phyloP scores from a whole-genome alignment of 2,888 invertebrate species.

The Operophtera brumata region DNA sequence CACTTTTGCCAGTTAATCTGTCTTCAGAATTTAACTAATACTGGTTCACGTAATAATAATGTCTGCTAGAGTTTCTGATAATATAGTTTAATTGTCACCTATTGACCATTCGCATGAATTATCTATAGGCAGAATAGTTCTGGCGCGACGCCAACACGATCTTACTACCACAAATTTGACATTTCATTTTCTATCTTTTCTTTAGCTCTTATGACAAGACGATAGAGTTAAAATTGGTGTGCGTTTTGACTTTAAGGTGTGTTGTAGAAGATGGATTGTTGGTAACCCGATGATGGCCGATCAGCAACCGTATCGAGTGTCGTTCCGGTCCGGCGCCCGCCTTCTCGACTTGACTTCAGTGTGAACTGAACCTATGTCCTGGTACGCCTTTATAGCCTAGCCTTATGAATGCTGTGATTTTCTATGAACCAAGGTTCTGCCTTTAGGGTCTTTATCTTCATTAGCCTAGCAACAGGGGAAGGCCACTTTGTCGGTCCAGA shows the following conservation, averaged over 20 bases:
- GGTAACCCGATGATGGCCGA: slow-evolving; percentile 61
- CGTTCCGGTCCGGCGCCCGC: slow-evolving; percentile 61
- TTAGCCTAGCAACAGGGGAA: too few species aligned
- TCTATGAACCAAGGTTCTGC: background rate
- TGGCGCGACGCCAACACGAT: slow-evolving; percentile 49
- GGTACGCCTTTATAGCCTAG: slow-evolving; percentile 29
- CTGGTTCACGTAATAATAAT: too few species aligned
- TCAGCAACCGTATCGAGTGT: slow-evolving; percentile 62
- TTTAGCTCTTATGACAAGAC: slow-evolving; percentile 19
- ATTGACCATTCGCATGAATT: slow-evolving; percentile 44
- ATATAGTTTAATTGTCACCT: slow-evolving; percentile 42
- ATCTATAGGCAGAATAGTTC: slow-evolving; percentile 50
- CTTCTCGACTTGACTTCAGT: slow-evolving; percentile 48
- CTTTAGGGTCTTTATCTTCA: too few species aligned
- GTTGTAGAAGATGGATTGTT: slow-evolving; percentile 32
- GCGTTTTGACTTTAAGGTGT: slow-evolving; percentile 6
- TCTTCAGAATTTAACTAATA: too few species aligned
- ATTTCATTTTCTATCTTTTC: slow-evolving; percentile 3
- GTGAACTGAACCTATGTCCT: slow-evolving; percentile 61
- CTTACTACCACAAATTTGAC: slow-evolving; percentile 29
- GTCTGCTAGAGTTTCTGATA: background rate
- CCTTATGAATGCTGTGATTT: background rate
- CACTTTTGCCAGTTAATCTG: too few species aligned
- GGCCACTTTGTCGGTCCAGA: too few species aligned
- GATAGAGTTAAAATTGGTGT: slow-evolving; percentile 27